phyloP scores from a whole-genome alignment of 2,113 vertebrate genomes.

The human (Homo sapiens) region DNA sequence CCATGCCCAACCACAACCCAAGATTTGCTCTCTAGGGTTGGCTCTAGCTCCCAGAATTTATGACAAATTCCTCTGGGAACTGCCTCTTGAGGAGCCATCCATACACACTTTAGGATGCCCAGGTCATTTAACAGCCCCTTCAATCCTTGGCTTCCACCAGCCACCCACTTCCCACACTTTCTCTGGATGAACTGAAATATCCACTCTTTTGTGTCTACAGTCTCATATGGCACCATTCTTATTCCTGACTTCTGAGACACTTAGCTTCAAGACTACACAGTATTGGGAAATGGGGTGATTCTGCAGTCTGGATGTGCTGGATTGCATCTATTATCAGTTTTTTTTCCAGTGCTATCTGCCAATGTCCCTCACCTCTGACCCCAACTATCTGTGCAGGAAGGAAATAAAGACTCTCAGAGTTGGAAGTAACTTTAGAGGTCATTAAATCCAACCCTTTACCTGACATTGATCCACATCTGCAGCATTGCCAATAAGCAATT shows the following conservation, averaged over 20 bases:
- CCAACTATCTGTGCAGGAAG: slow-evolving; percentile 28
- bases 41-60: neutral
- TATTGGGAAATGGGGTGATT: neutral
- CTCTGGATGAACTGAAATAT: neutral
- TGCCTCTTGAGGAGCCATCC: neutral
- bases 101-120: neutral
- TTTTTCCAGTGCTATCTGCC: neutral
- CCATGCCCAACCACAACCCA: neutral
- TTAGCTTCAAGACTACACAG: neutral
- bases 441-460: slow-evolving; percentile 3
- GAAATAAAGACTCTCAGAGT: slow-evolving; percentile 30
- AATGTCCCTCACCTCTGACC: neutral
- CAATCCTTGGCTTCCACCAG: neutral
- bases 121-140: neutral
- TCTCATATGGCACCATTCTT: neutral
- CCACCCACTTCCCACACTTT: neutral
- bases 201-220: neutral
- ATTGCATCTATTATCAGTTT: neutral
- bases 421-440: slow-evolving; percentile 28
- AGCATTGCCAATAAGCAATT: neutral
- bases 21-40: neutral
- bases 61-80: neutral
- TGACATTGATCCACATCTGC: neutral
- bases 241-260: neutral
- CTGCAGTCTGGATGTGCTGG: neutral